Base-by-base conservation (phyloP, 2,888 invertebrate species). In the Mesopsocus fuscifrons region DNA sequence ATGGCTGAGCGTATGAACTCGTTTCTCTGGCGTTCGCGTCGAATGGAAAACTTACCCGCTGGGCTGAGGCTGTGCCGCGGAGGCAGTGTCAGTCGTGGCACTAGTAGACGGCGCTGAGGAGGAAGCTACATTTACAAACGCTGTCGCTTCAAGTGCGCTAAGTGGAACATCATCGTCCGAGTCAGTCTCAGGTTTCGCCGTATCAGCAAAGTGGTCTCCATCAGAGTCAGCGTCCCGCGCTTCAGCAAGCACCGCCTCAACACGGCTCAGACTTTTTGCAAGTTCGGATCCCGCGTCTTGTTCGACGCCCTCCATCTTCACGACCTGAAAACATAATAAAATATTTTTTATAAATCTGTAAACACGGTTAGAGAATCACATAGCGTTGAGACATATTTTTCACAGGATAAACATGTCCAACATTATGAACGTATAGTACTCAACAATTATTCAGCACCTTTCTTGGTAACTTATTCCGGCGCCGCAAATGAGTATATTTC, bases 201-300 rank as follows among this genome's bases (percentile, higher is more conserved):
- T 18, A 11, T 44, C 44, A 34, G 26, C 48, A 17, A 34, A 34
- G 38, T 45, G 33, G 13, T 40, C 45, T 6, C 20, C 35, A 26
- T 46, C 46, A 20, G 46, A 46, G 6, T 44, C 48, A 41, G 44
- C 45, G 16, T 48, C 46, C 34, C 43, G 20, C 35, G 46, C 42
- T 23, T 44, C 45, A 3, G 41, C 45, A 35, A 45, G 23, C 17
- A 38, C 44, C 21, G 45, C 44, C n/a, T 43, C 48, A 9, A 45
- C 46, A 18, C 42, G 44, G 42, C 44, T 42, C n/a, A 47, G 35
- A 44, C 42, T 42, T 32, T 48, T 48, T 20, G 43, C 21, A 6
- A 43, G 33, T 6, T 48, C 48, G 26, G 47, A 41, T n/a, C 35
- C 34, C n/a, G 21, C 41, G 3, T 48, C 45, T n/a, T 44, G 45